These are phyloP conservation scores for Misgurnus anguillicaudatus DNA, from an alignment of 2,113 vertebrate species.

Conservation along the genomic window DNA sequence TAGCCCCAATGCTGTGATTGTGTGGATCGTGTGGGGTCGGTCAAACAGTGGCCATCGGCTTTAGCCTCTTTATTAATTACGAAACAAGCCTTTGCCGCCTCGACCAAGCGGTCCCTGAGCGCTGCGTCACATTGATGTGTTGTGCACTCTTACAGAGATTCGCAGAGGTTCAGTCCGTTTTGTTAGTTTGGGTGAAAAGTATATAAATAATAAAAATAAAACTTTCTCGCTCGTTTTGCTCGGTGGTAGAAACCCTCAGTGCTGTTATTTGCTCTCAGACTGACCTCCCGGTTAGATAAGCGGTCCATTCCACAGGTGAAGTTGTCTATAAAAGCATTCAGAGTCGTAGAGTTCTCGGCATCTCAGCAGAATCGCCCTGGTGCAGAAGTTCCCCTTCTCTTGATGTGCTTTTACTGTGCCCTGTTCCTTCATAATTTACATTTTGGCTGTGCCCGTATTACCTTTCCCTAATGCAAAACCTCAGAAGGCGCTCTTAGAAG, in stretches of 20 bases:
- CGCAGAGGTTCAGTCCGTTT: slow-evolving; percentile 34
- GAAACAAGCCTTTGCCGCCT: slow-evolving; percentile 51
- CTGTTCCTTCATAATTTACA: slow-evolving; percentile 22
- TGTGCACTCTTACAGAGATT: slow-evolving; percentile 31
- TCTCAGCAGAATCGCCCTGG: not conserved
- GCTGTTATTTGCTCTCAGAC: not conserved
- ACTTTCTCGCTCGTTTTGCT: not conserved
- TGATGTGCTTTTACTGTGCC: slow-evolving; percentile 2
- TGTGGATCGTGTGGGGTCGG: slow-evolving; percentile 58
- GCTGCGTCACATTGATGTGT: slow-evolving; percentile 37
- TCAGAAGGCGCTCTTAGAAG: slow-evolving; percentile 20
- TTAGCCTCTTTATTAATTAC: slow-evolving; percentile 72
- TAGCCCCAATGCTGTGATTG: slow-evolving; percentile 65
- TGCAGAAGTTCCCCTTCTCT: not conserved
- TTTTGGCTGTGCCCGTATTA: not conserved
- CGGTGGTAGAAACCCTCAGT: not conserved
- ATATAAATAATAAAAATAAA: slow-evolving; percentile 26
- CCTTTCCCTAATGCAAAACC: slow-evolving; percentile 33
- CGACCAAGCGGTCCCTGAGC: slow-evolving; percentile 23
- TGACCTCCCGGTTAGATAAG: slow-evolving; percentile 20
- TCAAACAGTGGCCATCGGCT: slow-evolving; percentile 55
- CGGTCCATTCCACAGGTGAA: slow-evolving; percentile 3
- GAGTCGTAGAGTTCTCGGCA: not conserved
- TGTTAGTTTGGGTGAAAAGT: slow-evolving; percentile 24
- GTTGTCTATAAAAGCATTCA: slow-evolving; percentile 14